These are phyloP conservation scores for Tetrao urogallus DNA, from an alignment of 2,113 vertebrate genomes.

Conservation along the genomic window DNA sequence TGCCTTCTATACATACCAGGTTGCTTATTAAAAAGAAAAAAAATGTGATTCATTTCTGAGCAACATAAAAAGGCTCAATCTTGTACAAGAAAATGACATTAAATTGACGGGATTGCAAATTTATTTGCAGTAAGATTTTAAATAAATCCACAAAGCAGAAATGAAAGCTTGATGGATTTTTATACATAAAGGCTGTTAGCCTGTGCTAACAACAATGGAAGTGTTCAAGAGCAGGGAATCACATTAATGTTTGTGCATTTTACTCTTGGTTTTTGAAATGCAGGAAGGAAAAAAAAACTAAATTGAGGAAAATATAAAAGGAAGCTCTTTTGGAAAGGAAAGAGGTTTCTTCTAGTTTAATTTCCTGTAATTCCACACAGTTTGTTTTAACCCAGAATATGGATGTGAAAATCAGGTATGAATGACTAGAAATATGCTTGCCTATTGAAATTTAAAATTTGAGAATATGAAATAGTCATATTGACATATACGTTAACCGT, in stretches of 20 bases:
- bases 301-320: not conserved
- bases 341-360: not conserved
- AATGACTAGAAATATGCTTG: not conserved
- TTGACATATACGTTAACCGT: not conserved
- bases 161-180: constrained; percentile 6
- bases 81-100: not conserved
- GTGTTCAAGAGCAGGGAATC: not conserved
- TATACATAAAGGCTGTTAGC: not conserved
- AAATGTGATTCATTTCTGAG: not conserved
- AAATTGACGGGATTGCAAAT: not conserved
- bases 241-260: not conserved
- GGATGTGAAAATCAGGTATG: not conserved
- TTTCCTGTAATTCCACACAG: not conserved
- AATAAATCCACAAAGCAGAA: not conserved
- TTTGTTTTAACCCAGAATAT: not conserved
- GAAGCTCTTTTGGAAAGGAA: not conserved
- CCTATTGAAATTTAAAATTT: not conserved
- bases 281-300: not conserved
- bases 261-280: not conserved
- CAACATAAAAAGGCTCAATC: not conserved
- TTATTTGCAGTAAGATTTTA: not conserved
- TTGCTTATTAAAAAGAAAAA: not conserved
- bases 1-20: not conserved
- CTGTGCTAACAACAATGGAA: not conserved
- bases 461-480: not conserved